Evolutionary conservation across 1,140 invertebrate genomes (phyloP).

Genomic region (Eufriesea mexicana): DNA sequence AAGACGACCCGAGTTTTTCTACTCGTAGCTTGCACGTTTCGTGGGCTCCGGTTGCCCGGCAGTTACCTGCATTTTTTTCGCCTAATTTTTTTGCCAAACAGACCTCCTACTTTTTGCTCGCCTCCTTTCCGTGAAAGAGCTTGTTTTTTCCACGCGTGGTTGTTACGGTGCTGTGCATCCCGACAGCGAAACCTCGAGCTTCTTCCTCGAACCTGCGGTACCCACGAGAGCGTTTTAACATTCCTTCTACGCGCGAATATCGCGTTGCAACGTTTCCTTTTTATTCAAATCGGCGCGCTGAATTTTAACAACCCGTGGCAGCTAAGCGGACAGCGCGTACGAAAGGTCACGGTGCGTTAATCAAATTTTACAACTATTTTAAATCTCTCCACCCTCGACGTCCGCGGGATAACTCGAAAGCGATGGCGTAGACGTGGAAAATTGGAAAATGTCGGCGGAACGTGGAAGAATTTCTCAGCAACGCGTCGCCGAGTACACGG

Average conservation of each 20-base stretch:
- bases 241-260: not conserved
- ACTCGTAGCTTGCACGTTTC: not conserved
- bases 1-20: constrained; percentile 13
- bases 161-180: not conserved
- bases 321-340: too few species aligned
- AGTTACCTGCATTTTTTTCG: constrained; percentile 33
- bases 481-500: too few species aligned
- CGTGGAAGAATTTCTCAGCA: too few species aligned
- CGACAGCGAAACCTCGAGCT: not conserved
- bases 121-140: not conserved
- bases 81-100: constrained; percentile 39
- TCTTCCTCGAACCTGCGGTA: too few species aligned
- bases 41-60: not conserved
- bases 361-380: not conserved
- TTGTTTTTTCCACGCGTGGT: constrained; percentile 27
- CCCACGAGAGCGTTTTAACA: too few species aligned
- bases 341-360: not conserved
- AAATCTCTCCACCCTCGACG: too few species aligned
- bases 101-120: constrained; percentile 15
- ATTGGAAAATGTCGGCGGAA: too few species aligned
- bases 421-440: too few species aligned
- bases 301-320: too few species aligned
- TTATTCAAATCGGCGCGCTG: not conserved
- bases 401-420: too few species aligned
- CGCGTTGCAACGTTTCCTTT: too few species aligned